Base-by-base conservation (phyloP, 2,888 invertebrate species). In the Platynereis dumerilii region DNA sequence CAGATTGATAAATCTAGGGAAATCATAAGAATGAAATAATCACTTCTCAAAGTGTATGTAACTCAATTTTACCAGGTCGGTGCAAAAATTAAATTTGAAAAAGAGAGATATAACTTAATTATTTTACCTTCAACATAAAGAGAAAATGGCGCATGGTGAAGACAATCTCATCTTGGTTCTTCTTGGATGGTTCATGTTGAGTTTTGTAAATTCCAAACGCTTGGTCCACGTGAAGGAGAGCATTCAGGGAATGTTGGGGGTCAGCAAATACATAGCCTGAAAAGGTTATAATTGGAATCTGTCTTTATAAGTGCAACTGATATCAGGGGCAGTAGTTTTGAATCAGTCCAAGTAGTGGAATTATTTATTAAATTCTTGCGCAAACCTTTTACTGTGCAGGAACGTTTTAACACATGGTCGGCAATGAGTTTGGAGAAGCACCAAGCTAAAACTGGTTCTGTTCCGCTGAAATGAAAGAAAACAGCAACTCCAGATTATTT, bases 111-210 rank as follows among this genome's bases (percentile, higher is more conserved):
- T 28, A 55, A 26, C n/a, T 55, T 5, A n/a, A 10, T 52, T 52
- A 10, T n/a, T 17, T 55, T 71, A 81, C 81, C 76, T 81, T 78
- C 59, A 83, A 67, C 74, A 83, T 72, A 62, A 77, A 76, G 28
- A 84, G 70, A 67, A 82, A 83, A 60, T 80, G 75, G 66, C 84
- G 75, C 82, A 83, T 83, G 67, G 77, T 82, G 60, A 84, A 70
- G 0, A 75, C 68, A 27, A 74, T 70, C 63, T 75, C 75, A 26
- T 65, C 24, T 12, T 70, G 68, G 24, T 58, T 24, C 2, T 58
- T 29, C 75, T 75, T 58, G 34, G 65, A 67, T 7, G 17, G n/a
- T 7, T 17, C 24, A 55, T 7, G 55, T 12, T 55, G 64, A 26
- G 72, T 61, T 67, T 78, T 76, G 70, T 80, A 84, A 54, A 83